Percentiles rank a stretch among this genome's conserved stretches.
phyloP scores from a whole-genome alignment of 2,113 vertebrate species.

The Erinaceus europaeus region DNA sequence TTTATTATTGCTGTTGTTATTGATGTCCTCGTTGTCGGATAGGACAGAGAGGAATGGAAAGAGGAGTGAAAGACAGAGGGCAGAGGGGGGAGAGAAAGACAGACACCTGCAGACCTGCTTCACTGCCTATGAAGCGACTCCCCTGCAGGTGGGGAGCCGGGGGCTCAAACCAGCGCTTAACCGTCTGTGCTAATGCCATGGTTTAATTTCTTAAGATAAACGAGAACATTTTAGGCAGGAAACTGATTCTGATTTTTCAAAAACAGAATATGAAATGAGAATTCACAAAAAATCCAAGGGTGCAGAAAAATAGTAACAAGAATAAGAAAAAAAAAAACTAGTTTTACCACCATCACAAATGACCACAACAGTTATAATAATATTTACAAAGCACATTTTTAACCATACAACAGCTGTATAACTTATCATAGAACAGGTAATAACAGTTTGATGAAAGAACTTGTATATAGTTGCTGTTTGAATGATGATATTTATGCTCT shows the following conservation, averaged over 20 bases:
- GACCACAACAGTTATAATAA: not conserved
- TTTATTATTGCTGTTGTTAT: too few species aligned
- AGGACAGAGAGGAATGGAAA: too few species aligned
- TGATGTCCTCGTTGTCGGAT: too few species aligned
- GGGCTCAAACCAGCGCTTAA: too few species aligned
- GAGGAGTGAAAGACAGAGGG: not conserved
- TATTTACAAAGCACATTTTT: accelerated
- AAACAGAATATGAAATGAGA: not conserved
- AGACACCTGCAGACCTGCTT: too few species aligned
- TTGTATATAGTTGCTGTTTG: not conserved
- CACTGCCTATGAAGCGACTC: too few species aligned
- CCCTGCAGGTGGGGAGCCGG: too few species aligned
- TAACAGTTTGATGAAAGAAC: not conserved
- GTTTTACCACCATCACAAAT: accelerated
- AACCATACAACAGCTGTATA: accelerated
- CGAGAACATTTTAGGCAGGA: not conserved
- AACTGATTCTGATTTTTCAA: not conserved
- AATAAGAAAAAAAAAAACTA: not conserved
- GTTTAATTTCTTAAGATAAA: not conserved
- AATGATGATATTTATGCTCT: not conserved
- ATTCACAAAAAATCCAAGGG: not conserved
- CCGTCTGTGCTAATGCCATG: too few species aligned
- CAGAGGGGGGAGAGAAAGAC: too few species aligned
- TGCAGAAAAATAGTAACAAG: not conserved
- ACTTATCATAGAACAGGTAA: not conserved